Evolutionary conservation across 2,888 invertebrate species (phyloP).

Genomic region (Aporophyla nigra): DNA sequence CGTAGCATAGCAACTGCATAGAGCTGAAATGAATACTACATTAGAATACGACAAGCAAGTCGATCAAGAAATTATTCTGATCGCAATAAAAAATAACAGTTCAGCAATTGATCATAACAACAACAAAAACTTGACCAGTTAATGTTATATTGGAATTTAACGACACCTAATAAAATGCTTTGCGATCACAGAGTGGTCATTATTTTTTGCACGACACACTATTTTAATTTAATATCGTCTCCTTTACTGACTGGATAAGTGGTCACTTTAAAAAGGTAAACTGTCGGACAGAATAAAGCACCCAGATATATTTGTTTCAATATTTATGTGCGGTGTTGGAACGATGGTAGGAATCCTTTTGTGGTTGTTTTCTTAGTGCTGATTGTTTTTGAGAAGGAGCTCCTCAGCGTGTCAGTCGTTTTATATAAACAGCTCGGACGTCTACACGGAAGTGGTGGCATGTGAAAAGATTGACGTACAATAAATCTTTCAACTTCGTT

Average conservation of each 20-base stretch:
- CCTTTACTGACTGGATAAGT: conserved; percentile 53
- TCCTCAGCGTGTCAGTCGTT: conserved; percentile 1
- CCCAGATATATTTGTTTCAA: conserved; percentile 47
- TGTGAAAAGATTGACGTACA: conserved; percentile 30
- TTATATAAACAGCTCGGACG: conserved; percentile 20
- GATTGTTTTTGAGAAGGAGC: conserved; percentile 34
- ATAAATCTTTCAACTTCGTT: conserved; percentile 47
- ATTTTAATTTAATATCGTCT: conserved; percentile 59
- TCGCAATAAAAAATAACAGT: conserved; percentile 41
- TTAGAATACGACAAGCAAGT: not conserved
- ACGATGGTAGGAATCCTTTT: conserved; percentile 51
- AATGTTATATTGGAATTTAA: conserved; percentile 61
- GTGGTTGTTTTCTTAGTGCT: conserved; percentile 40
- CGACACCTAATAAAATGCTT: conserved; percentile 64
- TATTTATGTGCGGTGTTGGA: conserved; percentile 33
- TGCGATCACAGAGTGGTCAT: conserved; percentile 40
- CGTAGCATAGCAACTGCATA: not conserved
- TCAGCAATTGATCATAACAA: conserved; percentile 53
- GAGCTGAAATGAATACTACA: not conserved
- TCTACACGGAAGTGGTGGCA: conserved; percentile 39
- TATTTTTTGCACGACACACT: conserved; percentile 51
- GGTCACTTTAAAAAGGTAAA: conserved; percentile 59
- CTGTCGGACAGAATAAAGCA: conserved; percentile 54
- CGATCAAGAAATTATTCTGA: conserved; percentile 18
- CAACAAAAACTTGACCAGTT: conserved; percentile 54